These are phyloP conservation scores for Lamellibrachia columna DNA, from an alignment of 2,888 invertebrate genomes.

Conservation along the genomic window DNA sequence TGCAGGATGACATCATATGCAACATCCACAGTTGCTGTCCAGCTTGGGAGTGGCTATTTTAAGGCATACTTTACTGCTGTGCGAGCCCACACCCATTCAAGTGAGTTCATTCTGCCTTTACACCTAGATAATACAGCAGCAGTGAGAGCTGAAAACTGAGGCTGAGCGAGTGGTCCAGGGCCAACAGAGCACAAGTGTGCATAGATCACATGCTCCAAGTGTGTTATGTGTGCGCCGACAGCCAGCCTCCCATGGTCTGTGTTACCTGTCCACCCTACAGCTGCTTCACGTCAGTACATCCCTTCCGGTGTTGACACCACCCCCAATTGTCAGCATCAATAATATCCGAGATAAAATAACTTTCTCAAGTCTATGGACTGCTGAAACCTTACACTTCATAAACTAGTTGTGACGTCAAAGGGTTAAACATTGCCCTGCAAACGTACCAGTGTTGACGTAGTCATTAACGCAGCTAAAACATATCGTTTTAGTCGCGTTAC, in stretches of 20 bases:
- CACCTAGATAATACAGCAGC: background rate
- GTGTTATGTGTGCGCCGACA: too few relatives aligned
- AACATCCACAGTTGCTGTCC: background rate
- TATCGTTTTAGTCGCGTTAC: background rate
- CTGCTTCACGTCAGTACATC: background rate
- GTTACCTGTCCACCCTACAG: conserved; percentile 3
- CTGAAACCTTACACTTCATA: background rate
- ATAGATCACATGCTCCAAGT: background rate
- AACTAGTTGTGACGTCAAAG: background rate
- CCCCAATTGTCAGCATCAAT: background rate
- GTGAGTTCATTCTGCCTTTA: background rate
- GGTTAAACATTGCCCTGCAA: background rate
- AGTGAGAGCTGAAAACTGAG: background rate
- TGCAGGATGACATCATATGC: background rate
- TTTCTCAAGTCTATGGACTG: background rate
- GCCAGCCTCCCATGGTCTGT: background rate
- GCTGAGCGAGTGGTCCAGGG: background rate
- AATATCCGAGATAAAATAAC: background rate
- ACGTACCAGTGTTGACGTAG: background rate
- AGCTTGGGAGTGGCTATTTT: background rate
- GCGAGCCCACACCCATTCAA: background rate
- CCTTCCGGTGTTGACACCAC: background rate
- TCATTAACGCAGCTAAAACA: background rate
- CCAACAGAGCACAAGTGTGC: background rate
- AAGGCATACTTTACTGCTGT: background rate